Percentiles rank a stretch among this genome's conserved stretches.
Evolutionary conservation across 2,113 vertebrate genomes (phyloP).

Genomic region (Hyperoodon ampullatus): DNA sequence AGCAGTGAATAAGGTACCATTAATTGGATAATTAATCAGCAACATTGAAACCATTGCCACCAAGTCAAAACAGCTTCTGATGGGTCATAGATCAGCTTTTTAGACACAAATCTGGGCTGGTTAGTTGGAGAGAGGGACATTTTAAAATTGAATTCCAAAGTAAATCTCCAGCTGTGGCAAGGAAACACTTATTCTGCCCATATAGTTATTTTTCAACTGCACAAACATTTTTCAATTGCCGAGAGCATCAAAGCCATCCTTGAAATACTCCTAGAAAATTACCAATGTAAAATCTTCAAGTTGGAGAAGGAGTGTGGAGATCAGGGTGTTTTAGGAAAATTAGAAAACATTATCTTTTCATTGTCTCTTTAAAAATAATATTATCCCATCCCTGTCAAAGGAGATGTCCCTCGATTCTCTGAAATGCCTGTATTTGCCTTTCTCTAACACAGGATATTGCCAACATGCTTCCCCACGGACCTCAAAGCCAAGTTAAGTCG

Average conservation of each 20-base stretch:
- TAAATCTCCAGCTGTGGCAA: not conserved
- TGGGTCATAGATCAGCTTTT: not conserved
- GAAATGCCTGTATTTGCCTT: not conserved
- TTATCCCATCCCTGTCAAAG: not conserved
- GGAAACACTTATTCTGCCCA: not conserved
- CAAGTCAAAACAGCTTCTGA: not conserved
- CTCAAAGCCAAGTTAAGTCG: fast-evolving
- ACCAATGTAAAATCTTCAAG: not conserved
- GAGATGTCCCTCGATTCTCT: not conserved
- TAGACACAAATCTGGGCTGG: not conserved
- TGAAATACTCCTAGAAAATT: not conserved
- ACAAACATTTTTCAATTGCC: not conserved
- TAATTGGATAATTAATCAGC: no score
- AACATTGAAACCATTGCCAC: not conserved
- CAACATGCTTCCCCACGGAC: fast-evolving
- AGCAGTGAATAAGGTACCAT: not conserved
- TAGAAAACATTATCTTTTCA: not conserved
- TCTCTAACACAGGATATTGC: not conserved
- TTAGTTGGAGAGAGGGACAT: not conserved
- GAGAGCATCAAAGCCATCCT: not conserved
- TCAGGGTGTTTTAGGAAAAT: not conserved
- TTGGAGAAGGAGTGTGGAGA: not conserved
- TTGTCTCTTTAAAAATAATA: not conserved
- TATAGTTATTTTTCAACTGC: not conserved
- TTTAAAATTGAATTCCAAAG: not conserved